Percentiles rank a stretch among this genome's conserved stretches.
These are phyloP conservation scores for Anthoscopus minutus DNA, from an alignment of 2,113 vertebrate genomes.

Conservation along the genomic window DNA sequence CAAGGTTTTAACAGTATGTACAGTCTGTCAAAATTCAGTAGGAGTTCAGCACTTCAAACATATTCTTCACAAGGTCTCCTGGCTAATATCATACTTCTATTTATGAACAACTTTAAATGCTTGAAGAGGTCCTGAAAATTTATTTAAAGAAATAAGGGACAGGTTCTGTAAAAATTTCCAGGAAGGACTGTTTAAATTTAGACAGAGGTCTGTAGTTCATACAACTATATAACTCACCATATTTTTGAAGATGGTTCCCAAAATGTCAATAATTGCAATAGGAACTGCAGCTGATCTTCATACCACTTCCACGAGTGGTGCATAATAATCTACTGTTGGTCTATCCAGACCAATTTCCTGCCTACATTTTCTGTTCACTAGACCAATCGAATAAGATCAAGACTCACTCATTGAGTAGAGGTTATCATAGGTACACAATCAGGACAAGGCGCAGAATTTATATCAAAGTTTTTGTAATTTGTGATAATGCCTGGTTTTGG, in stretches of 20 bases:
- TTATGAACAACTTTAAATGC: neutral
- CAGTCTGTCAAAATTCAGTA: neutral
- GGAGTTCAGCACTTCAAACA: neutral
- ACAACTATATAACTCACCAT: neutral
- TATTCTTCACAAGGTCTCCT: neutral
- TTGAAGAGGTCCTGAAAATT: neutral
- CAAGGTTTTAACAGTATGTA: neutral
- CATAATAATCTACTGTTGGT: neutral
- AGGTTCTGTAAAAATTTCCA: neutral
- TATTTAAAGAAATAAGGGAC: neutral
- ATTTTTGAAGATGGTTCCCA: neutral
- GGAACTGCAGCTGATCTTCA: neutral
- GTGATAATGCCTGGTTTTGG: neutral
- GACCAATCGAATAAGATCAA: neutral
- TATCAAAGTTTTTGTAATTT: neutral
- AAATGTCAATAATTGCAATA: neutral
- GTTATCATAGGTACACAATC: neutral
- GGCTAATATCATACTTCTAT: neutral
- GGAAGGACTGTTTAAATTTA: neutral
- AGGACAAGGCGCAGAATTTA: rapidly evolving
- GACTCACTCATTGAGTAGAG: neutral
- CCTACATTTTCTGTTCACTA: neutral
- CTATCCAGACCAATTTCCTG: neutral
- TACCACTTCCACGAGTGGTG: neutral
- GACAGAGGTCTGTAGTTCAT: neutral